Conservation (phyloP, 2,888 invertebrate species). For the Shargacucullia verbasci region DNA sequence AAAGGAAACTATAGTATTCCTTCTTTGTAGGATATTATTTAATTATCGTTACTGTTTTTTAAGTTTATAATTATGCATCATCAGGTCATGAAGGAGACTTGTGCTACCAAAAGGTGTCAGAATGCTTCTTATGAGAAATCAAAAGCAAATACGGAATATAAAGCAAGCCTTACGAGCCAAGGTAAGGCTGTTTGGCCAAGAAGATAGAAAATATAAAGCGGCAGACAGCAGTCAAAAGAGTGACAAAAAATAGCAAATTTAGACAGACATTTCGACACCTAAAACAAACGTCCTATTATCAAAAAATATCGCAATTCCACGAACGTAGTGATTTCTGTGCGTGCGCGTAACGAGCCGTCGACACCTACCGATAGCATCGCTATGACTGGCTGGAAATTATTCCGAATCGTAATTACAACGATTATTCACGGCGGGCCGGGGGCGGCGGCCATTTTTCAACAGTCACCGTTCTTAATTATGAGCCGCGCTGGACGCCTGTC, state of each 20-base stretch:
- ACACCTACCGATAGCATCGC: conserved; percentile 89
- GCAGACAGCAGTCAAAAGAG: not conserved
- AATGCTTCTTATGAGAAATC: too few species aligned
- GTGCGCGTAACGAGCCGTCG: conserved; percentile 89
- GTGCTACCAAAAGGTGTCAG: too few species aligned
- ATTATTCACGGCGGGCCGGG: conserved; percentile 89
- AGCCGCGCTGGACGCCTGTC: conserved; percentile 88
- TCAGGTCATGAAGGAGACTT: too few species aligned
- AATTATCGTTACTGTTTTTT: too few species aligned
- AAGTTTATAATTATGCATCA: too few species aligned
- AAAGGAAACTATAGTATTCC: not conserved
- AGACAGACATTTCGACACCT: conserved; percentile 42
- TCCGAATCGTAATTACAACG: conserved; percentile 89
- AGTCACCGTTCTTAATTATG: conserved; percentile 90
- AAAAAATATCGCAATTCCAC: conserved; percentile 79
- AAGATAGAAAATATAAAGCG: too few species aligned
- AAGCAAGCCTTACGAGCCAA: too few species aligned
- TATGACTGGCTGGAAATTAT: conserved; percentile 89
- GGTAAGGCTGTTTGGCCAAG: too few species aligned
- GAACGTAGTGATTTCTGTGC: conserved; percentile 69
- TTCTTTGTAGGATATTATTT: too few species aligned
- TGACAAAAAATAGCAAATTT: conserved; percentile 9
- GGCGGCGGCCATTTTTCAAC: conserved; percentile 89
- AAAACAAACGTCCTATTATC: conserved; percentile 55
- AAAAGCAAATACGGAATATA: too few species aligned